A percentile compares a stretch with the other conserved stretches of the same genome.
Evolutionary conservation across 2,113 vertebrate species (phyloP).

Genomic region (Dascyllus trimaculatus): DNA sequence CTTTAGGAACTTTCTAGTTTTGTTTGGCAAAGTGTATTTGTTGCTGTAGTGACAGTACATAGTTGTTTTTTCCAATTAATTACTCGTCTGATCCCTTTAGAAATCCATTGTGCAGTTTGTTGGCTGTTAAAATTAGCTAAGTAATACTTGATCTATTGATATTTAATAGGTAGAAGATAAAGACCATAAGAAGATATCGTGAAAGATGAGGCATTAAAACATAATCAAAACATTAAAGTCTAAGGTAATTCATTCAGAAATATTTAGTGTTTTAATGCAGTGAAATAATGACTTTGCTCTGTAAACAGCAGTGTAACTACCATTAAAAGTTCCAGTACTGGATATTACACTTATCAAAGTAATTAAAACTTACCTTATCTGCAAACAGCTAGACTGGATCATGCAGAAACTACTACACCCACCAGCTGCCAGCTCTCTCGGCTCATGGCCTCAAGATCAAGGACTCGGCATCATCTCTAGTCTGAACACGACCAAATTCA

Average conservation of each 20-base stretch:
- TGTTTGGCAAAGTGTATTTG: not conserved
- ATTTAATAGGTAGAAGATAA: slow-evolving; percentile 18
- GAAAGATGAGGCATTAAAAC: too few relatives aligned
- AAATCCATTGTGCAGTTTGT: not conserved
- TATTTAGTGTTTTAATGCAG: too few relatives aligned
- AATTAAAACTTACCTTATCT: slow-evolving; percentile 1
- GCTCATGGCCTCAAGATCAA: slow-evolving; percentile 45
- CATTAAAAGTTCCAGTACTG: too few relatives aligned
- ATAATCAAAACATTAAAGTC: too few relatives aligned
- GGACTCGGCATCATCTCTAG: slow-evolving; percentile 40
- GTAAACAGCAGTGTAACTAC: too few relatives aligned
- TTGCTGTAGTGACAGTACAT: not conserved
- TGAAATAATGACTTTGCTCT: too few relatives aligned
- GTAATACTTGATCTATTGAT: not conserved
- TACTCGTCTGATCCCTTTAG: not conserved
- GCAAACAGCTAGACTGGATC: not conserved
- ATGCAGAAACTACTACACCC: not conserved
- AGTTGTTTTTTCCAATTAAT: not conserved
- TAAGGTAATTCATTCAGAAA: too few relatives aligned
- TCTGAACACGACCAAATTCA: slow-evolving; percentile 42
- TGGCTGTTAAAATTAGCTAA: not conserved
- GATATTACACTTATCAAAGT: not conserved
- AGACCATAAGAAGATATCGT: too few relatives aligned
- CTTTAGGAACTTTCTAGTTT: not conserved
- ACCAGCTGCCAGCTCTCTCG: slow-evolving; percentile 17